These are phyloP conservation scores for Arvicanthis niloticus DNA, from an alignment of 2,113 vertebrate genomes.

Conservation along the genomic window DNA sequence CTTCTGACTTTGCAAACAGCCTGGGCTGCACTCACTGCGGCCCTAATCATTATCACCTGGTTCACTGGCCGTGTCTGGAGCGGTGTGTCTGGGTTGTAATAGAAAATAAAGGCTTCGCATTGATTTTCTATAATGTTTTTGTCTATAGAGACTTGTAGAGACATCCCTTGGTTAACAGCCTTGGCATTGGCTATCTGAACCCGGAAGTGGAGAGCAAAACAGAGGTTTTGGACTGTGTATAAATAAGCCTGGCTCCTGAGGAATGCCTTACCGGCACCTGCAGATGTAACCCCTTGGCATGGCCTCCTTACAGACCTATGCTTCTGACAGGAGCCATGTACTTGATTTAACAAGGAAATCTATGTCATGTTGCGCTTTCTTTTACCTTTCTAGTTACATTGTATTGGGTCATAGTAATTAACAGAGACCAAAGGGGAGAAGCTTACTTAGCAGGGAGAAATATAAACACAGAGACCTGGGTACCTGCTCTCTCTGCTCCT, in stretches of 20 bases:
- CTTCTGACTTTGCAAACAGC: not conserved
- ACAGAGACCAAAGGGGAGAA: not conserved
- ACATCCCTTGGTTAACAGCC: slow-evolving; percentile 49
- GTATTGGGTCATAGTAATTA: not conserved
- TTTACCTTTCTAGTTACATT: not conserved
- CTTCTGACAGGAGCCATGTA: not conserved
- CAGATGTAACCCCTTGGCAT: not conserved
- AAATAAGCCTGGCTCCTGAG: not conserved
- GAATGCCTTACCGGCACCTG: not conserved
- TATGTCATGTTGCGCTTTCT: not conserved
- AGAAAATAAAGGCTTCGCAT: not conserved
- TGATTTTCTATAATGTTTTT: slow-evolving; percentile 76
- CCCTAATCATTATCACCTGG: not conserved
- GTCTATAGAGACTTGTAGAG: slow-evolving; percentile 54
- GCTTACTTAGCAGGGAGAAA: not conserved
- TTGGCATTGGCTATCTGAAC: not conserved
- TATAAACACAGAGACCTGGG: not conserved
- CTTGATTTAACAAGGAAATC: slow-evolving; percentile 18
- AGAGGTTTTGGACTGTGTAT: not conserved
- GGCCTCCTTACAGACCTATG: not conserved
- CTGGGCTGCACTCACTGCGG: accelerated
- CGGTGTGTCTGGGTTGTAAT: not conserved
- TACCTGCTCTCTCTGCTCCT: not conserved
- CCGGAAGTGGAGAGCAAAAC: not conserved
- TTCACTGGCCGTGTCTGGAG: slow-evolving; percentile 10